phyloP scores from a whole-genome alignment of 2,797 vertebrate species.

The Pseudomugil gertrudae region DNA sequence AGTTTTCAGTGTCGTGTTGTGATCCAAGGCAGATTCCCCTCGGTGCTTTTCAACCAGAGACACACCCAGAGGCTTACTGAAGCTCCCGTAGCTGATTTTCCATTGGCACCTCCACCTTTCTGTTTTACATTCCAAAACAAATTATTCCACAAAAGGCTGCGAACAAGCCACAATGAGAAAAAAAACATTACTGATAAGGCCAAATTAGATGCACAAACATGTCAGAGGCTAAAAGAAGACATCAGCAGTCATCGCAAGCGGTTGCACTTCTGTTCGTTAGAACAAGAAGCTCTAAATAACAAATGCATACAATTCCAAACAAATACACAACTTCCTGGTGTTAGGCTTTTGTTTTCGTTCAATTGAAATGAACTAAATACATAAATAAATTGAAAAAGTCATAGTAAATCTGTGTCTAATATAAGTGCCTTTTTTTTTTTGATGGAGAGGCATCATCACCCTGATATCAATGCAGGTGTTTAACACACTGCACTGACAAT shows the following conservation, averaged over 20 bases:
- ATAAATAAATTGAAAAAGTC: slow-evolving; percentile 70
- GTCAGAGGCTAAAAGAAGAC: slow-evolving; percentile 3
- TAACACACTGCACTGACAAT: slow-evolving; percentile 31
- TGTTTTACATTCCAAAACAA: slow-evolving; percentile 34
- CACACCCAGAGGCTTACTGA: slow-evolving; percentile 31
- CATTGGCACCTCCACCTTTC: slow-evolving; percentile 39
- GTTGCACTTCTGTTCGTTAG: slow-evolving; percentile 18
- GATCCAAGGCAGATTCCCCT: slow-evolving; percentile 58
- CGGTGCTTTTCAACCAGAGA: slow-evolving; percentile 34
- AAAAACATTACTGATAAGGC: background rate
- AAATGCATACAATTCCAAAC: slow-evolving; percentile 32
- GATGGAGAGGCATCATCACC: slow-evolving; percentile 60
- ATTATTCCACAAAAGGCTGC: slow-evolving; percentile 11
- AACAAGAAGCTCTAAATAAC: slow-evolving; percentile 31
- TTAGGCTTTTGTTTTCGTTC: slow-evolving; percentile 21
- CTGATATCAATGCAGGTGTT: slow-evolving; percentile 43
- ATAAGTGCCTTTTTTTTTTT: slow-evolving; percentile 34
- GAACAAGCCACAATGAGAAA: slow-evolving; percentile 14
- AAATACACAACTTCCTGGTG: slow-evolving; percentile 42
- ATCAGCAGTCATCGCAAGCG: slow-evolving; percentile 19
- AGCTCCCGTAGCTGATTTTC: slow-evolving; percentile 35
- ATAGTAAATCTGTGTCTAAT: slow-evolving; percentile 57
- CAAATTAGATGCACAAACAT: slow-evolving; percentile 22
- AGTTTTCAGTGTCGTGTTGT: slow-evolving; percentile 46
- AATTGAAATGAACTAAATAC: slow-evolving; percentile 56